phyloP scores from a whole-genome alignment of 2,888 invertebrate species.

The Idaea aversata region DNA sequence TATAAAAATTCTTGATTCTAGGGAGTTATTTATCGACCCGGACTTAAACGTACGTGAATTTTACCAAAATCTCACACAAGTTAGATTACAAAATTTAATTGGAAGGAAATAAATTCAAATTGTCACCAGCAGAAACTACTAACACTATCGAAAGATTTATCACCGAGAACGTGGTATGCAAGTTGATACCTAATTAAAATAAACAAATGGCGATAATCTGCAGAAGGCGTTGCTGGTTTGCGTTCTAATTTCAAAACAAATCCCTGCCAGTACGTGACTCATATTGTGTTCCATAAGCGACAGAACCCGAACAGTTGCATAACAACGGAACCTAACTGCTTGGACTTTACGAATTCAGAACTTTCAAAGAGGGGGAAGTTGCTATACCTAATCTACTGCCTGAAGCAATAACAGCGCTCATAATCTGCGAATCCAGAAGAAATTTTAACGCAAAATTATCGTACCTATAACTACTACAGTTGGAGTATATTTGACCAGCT shows the following conservation, averaged over 20 bases:
- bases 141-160: conserved; percentile 17
- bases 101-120: neutral
- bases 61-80: neutral
- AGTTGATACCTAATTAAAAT: conserved; percentile 56
- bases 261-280: conserved; percentile 76
- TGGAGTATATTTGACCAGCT: neutral
- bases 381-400: neutral
- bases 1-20: too few species aligned
- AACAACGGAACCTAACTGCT: conserved; percentile 25
- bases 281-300: conserved; percentile 69
- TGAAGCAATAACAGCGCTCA: neutral
- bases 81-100: neutral
- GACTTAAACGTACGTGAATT: neutral
- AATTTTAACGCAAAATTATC: neutral
- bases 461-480: neutral
- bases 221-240: conserved; percentile 64
- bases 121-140: conserved; percentile 6
- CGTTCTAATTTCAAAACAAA: conserved; percentile 79
- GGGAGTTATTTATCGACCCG: too few species aligned
- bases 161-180: conserved; percentile 17
- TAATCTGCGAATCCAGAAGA: neutral
- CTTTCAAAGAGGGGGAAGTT: neutral
- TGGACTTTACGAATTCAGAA: neutral
- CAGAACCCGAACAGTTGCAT: conserved; percentile 63
- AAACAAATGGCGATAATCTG: conserved; percentile 69